Percentiles rank a stretch among this genome's conserved stretches.
Conservation (phyloP, 2,113 vertebrate species). For the Macaca mulatta region DNA sequence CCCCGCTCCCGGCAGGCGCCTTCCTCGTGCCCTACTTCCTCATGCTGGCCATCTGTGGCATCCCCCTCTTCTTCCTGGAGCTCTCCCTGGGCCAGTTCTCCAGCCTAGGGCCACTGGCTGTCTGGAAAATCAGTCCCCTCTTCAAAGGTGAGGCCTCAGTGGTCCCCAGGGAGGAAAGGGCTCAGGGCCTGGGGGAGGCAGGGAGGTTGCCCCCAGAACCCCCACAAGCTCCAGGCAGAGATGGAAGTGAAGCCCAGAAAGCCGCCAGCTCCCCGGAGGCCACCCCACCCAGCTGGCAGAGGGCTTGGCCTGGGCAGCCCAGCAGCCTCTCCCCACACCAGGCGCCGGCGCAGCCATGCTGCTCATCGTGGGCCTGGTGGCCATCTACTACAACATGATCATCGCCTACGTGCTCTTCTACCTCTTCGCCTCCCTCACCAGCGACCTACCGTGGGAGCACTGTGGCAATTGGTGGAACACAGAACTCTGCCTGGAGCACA, state of each 20-base stretch:
- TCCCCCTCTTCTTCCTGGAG: slow-evolving; percentile 90
- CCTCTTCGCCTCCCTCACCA: slow-evolving; percentile 91
- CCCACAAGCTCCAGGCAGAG: not conserved
- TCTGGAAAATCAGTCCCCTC: slow-evolving; percentile 90
- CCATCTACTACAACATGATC: slow-evolving; percentile 92
- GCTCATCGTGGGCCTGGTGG: slow-evolving; percentile 89
- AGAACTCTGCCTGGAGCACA: slow-evolving; percentile 85
- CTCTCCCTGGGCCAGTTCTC: slow-evolving; percentile 89
- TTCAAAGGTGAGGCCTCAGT: slow-evolving; percentile 85
- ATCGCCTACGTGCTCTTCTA: slow-evolving; percentile 92
- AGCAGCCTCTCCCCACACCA: slow-evolving; percentile 67
- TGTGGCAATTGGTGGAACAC: slow-evolving; percentile 91
- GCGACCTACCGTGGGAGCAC: slow-evolving; percentile 87
- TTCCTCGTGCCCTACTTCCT: slow-evolving; percentile 90
- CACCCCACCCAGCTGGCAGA: not conserved
- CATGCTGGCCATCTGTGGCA: slow-evolving; percentile 89
- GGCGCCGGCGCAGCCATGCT: slow-evolving; percentile 88
- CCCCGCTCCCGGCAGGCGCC: slow-evolving; percentile 78
- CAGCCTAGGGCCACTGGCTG: slow-evolving; percentile 86
- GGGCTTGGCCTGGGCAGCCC: not conserved
- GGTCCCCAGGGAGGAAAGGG: no score
- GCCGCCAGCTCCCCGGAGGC: not conserved
- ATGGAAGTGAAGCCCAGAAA: not conserved
- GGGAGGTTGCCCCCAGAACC: not conserved
- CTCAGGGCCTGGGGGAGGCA: not conserved